Conservation (phyloP, 1,140 invertebrate genomes). For the Alviniconcha marisindica region DNA sequence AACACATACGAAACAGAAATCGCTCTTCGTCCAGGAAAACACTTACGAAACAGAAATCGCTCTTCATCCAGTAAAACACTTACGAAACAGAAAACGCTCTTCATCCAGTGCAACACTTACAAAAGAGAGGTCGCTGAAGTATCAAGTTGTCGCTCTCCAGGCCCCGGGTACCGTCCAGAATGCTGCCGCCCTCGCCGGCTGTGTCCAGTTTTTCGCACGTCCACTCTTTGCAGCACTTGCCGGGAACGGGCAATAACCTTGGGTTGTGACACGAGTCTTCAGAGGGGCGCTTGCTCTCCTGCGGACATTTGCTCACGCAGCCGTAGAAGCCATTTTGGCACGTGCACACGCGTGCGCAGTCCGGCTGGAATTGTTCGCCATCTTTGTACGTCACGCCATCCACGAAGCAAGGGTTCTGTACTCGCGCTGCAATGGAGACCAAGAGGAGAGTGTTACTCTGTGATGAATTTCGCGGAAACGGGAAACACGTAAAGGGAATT, state of each 20-base stretch:
- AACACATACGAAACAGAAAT: no score
- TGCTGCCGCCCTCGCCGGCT: neutral
- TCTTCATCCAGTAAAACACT: neutral
- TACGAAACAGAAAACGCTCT: no score
- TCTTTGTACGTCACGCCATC: slow-evolving; percentile 81
- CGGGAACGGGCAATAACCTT: slow-evolving; percentile 81
- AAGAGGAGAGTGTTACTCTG: neutral
- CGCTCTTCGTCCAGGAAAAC: no score
- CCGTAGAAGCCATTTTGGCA: slow-evolving; percentile 84
- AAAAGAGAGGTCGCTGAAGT: slow-evolving; percentile 33
- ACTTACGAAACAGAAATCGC: no score
- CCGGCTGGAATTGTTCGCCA: slow-evolving; percentile 82
- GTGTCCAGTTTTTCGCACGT: slow-evolving; percentile 77
- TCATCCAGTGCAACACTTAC: no score
- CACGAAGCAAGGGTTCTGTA: slow-evolving; percentile 74
- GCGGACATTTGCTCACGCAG: slow-evolving; percentile 84
- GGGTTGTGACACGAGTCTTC: slow-evolving; percentile 76
- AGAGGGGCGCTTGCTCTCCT: slow-evolving; percentile 82
- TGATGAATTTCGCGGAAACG: neutral
- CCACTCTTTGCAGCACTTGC: slow-evolving; percentile 86
- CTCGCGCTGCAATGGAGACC: no score
- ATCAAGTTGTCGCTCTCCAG: slow-evolving; percentile 45
- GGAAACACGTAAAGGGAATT: no score
- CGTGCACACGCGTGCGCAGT: slow-evolving; percentile 83
- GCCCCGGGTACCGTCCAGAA: slow-evolving; percentile 12